phyloP scores from a whole-genome alignment of 2,113 vertebrate species.

The Leptocoma aspasia region DNA sequence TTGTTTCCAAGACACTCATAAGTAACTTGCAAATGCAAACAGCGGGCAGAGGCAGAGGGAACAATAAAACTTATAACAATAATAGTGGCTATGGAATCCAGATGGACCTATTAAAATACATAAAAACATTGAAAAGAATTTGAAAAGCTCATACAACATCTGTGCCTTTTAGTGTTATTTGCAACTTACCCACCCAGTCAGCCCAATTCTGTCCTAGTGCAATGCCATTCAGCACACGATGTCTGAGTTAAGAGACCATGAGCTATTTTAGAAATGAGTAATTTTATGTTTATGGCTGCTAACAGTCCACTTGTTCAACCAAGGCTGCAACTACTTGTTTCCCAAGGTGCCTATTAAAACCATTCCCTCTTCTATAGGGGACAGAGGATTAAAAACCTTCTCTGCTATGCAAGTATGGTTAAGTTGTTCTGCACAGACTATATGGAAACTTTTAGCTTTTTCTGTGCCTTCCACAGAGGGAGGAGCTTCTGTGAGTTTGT shows the following conservation, averaged over 20 bases:
- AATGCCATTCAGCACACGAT: background rate
- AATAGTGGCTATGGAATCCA: slow-evolving; percentile 8
- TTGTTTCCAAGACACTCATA: background rate
- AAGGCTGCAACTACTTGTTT: background rate
- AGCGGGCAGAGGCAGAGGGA: slow-evolving; percentile 10
- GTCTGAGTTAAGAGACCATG: background rate
- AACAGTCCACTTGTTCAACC: background rate
- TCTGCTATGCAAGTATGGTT: background rate
- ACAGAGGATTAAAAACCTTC: background rate
- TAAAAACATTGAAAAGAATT: background rate
- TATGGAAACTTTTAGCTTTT: background rate
- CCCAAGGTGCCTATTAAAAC: background rate
- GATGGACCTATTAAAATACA: background rate
- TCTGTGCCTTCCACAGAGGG: background rate
- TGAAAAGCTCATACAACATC: background rate
- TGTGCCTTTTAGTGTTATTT: background rate
- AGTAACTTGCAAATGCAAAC: slow-evolving; percentile 8
- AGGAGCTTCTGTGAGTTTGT: background rate
- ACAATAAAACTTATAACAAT: background rate
- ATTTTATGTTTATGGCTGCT: background rate
- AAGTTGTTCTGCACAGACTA: background rate
- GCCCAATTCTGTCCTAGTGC: background rate
- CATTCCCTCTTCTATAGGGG: background rate
- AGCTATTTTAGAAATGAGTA: background rate
- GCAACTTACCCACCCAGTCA: background rate